Conservation (phyloP, 1,140 invertebrate species). For the Tribolium madens region DNA sequence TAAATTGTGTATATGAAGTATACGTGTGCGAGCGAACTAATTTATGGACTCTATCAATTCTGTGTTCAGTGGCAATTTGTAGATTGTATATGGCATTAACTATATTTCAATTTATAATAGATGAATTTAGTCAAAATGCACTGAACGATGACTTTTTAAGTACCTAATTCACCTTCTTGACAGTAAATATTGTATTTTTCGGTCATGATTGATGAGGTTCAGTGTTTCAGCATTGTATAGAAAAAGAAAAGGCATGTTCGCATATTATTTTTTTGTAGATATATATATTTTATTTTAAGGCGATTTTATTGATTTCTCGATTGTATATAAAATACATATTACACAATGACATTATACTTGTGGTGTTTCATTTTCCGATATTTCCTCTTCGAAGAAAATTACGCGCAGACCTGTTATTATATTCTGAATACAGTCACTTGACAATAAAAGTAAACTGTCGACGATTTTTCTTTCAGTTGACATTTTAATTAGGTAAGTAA, state of each 20-base stretch:
- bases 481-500: background rate
- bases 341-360: constrained; percentile 48
- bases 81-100: constrained; percentile 40
- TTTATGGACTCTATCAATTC: constrained; percentile 38
- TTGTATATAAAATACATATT: constrained; percentile 55
- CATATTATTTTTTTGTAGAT: constrained; percentile 51
- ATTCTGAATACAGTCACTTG: too few species aligned
- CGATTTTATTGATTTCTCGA: constrained; percentile 49
- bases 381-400: background rate
- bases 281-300: constrained; percentile 49
- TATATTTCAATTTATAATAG: constrained; percentile 40
- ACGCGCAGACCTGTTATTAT: background rate
- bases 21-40: constrained; percentile 28
- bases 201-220: constrained; percentile 29
- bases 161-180: constrained; percentile 19
- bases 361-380: constrained; percentile 43
- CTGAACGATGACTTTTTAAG: constrained; percentile 33
- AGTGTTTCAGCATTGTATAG: background rate
- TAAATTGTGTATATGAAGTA: constrained; percentile 21
- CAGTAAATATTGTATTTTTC: constrained; percentile 15
- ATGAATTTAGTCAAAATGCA: constrained; percentile 48
- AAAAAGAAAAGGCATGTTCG: constrained; percentile 36
- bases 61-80: constrained; percentile 54
- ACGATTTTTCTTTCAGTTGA: background rate
- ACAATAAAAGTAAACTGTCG: background rate